Evolutionary conservation across 1,140 invertebrate genomes (phyloP).

Genomic region (Drosophila sucinea): DNA sequence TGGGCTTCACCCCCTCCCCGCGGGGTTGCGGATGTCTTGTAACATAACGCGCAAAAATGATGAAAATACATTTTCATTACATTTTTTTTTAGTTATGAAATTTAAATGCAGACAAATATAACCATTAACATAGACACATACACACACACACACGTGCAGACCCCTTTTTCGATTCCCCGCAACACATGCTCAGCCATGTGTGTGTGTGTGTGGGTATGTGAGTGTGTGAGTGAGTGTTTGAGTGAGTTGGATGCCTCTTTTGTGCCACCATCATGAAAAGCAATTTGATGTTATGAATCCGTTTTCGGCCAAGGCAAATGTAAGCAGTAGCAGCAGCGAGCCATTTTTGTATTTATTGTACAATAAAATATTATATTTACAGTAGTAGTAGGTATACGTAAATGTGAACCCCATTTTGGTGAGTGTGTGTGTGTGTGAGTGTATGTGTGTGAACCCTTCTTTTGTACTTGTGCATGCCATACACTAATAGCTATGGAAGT

Average conservation of each 20-base stretch:
- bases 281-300: slow-evolving; percentile 80
- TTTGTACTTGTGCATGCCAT: slow-evolving; percentile 33
- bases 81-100: slow-evolving; percentile 67
- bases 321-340: slow-evolving; percentile 38
- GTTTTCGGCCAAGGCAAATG: slow-evolving; percentile 68
- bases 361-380: slow-evolving; percentile 82
- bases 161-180: slow-evolving; percentile 34
- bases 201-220: slow-evolving; percentile 20
- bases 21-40: slow-evolving; percentile 14
- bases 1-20: neutral
- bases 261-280: slow-evolving; percentile 69
- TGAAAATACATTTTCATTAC: slow-evolving; percentile 54
- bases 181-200: slow-evolving; percentile 35
- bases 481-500: slow-evolving; percentile 60
- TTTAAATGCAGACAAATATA: slow-evolving; percentile 60
- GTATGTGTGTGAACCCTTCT: slow-evolving; percentile 50
- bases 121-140: slow-evolving; percentile 60
- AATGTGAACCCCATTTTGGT: slow-evolving; percentile 42
- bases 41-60: slow-evolving; percentile 46
- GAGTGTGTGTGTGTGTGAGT: slow-evolving; percentile 17
- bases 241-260: slow-evolving; percentile 41
- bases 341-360: slow-evolving; percentile 71
- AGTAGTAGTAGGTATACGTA: slow-evolving; percentile 54
- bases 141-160: neutral
- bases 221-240: slow-evolving; percentile 9